phyloP scores from a whole-genome alignment of 2,797 vertebrate genomes.

The Chaetodon trifasciatus region DNA sequence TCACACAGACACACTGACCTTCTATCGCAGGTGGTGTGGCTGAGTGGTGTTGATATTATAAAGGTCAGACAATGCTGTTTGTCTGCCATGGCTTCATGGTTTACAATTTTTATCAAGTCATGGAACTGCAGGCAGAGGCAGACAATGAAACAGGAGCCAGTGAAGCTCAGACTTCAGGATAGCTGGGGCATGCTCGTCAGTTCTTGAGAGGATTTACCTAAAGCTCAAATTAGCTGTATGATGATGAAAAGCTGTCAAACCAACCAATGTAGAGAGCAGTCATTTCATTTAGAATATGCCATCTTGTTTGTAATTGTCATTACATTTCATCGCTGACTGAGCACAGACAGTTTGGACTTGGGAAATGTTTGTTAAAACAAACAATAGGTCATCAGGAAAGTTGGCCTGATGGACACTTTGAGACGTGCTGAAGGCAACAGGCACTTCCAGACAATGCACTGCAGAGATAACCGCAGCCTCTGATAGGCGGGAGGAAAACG shows the following conservation, averaged over 20 bases:
- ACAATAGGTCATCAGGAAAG: constrained; percentile 71
- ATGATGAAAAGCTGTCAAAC: not conserved
- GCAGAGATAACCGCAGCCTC: constrained; percentile 76
- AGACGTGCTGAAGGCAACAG: constrained; percentile 63
- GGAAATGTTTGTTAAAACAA: constrained; percentile 51
- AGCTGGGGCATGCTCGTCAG: not conserved
- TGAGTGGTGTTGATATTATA: constrained; percentile 42
- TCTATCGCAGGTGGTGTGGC: constrained; percentile 63
- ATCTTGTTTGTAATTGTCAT: not conserved
- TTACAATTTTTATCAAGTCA: not conserved
- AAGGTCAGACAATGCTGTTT: constrained; percentile 57
- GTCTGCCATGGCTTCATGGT: constrained; percentile 38
- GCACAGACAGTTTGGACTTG: constrained; percentile 20
- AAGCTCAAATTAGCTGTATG: not conserved
- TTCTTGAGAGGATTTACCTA: not conserved
- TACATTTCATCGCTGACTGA: not conserved
- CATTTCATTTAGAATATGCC: not conserved
- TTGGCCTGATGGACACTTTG: constrained; percentile 54
- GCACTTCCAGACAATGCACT: constrained; percentile 80
- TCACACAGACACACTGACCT: constrained; percentile 57
- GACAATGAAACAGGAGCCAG: not conserved
- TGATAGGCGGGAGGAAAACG: constrained; percentile 78
- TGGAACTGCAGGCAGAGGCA: constrained; percentile 8
- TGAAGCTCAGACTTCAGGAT: not conserved
- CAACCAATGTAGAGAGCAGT: not conserved